Evolutionary conservation across 1,140 invertebrate species (phyloP), one percentile per base, ranked within the genome.

Genomic region (Drosophila bipectinata): DNA sequence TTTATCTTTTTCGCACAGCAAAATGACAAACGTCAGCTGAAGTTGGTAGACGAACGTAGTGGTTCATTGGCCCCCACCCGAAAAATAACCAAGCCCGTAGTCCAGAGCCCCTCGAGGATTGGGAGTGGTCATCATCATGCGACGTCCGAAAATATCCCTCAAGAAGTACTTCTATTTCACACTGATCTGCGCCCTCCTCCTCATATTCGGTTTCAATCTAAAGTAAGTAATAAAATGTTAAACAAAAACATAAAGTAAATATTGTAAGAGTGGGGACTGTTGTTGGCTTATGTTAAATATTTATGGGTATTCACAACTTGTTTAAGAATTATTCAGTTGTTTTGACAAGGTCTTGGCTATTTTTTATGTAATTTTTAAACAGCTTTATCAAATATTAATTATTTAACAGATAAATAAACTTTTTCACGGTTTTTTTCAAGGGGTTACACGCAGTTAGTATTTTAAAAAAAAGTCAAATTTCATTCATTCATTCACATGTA

Each of bases 101-200:
- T 30, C 26, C 56, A 62, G 58, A 62, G 24, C 18, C 63, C 45
- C 9, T 18, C 14, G 41, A 47, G 59, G 47, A 34, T 15, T 44
- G 14, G 26, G 21, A 30, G 41, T 54, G 55, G 12, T 49, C 44
- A 84, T 37, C 68, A 90, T 37, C 68, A 90, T 92, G 91, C 73
- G 91, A 72, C 82, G 87, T 48, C 91, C 90, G 18, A 92, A 92
- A 72, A 85, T 92, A 62, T 92, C 91, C 14, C 58, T 92, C 34
- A 92, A 91, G 61, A 90, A 90, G 64, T 92, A 92, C 74, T 92
- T 92, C 68, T 90, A 90, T 54, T 83, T 92, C 47, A 91, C 87
- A 30, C 72, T 92, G 24, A 80, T 91, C 51, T 91, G 89, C 63
- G 89, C 90, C 3, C 60, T 92, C 14, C 61, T 92, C 24, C 69